These are phyloP conservation scores for Brachionus calyciflorus DNA, from an alignment of 1,140 invertebrate genomes.

Conservation along the genomic window DNA sequence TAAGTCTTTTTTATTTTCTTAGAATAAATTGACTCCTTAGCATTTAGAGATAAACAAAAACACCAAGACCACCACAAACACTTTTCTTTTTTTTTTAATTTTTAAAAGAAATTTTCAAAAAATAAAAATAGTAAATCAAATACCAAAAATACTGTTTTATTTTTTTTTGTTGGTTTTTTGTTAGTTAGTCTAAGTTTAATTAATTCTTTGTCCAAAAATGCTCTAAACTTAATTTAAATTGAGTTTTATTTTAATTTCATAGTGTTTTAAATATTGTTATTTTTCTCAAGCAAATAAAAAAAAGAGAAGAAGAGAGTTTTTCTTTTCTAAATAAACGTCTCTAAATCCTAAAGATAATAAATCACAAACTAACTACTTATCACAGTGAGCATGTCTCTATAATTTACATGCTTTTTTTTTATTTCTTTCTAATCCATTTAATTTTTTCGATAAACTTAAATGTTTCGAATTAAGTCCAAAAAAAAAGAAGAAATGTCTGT, in stretches of 20 bases:
- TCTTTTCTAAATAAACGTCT: constrained; percentile 38
- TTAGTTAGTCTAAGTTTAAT: constrained; percentile 23
- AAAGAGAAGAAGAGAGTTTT: too few species aligned
- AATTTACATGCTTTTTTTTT: too few species aligned
- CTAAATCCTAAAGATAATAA: constrained; percentile 45
- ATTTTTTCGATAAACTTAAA: neutral
- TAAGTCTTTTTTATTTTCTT: too few species aligned
- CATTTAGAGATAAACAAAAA: too few species aligned
- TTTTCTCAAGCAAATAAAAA: constrained; percentile 37
- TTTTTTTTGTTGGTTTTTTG: too few species aligned
- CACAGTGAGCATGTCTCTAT: too few species aligned
- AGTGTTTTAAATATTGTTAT: neutral
- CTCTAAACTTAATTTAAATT: constrained; percentile 28
- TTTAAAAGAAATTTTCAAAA: neutral
- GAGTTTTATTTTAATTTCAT: neutral
- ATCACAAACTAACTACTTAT: neutral
- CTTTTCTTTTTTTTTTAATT: too few species aligned
- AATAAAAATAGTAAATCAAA: neutral
- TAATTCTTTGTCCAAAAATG: constrained; percentile 40
- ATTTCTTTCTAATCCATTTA: neutral
- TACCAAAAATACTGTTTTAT: constrained; percentile 27
- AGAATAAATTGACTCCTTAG: too few species aligned
- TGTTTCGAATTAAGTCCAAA: too few species aligned
- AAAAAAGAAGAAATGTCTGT: too few species aligned
- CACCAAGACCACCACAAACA: too few species aligned